Evolutionary conservation across 1,140 invertebrate genomes (phyloP).

Genomic region (Amphibalanus amphitrite): DNA sequence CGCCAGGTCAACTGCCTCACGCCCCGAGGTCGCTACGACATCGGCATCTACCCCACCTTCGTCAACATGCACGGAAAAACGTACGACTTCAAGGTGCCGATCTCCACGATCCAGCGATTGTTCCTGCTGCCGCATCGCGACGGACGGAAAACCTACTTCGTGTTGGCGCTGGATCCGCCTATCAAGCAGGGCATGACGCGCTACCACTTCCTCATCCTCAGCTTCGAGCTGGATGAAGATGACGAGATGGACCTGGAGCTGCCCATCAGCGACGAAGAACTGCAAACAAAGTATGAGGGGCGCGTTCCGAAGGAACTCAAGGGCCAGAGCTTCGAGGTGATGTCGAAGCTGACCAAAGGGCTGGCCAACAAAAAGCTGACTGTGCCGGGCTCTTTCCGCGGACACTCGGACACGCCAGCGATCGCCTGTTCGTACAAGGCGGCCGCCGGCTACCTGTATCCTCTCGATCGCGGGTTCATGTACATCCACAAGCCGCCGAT

Average conservation of each 20-base stretch:
- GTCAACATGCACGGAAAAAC: conserved; percentile 99
- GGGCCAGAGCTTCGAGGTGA: conserved; percentile 86
- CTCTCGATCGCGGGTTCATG: conserved; percentile 96
- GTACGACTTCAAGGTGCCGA: conserved; percentile 98
- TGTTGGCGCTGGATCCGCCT: conserved; percentile 94
- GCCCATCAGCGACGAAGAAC: conserved; percentile 75
- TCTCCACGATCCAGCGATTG: conserved; percentile 81
- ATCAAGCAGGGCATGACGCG: conserved; percentile 99
- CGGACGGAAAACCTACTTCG: conserved; percentile 94
- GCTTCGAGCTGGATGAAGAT: conserved; percentile 63
- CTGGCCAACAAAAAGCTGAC: conserved; percentile 89
- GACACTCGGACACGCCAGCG: conserved; percentile 76
- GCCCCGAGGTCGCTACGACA: conserved; percentile 97
- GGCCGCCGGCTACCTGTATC: conserved; percentile 92
- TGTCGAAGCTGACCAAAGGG: conserved; percentile 90
- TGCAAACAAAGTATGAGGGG: conserved; percentile 86
- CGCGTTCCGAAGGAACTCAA: conserved; percentile 79
- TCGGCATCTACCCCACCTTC: conserved; percentile 94
- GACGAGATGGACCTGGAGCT: conserved; percentile 88
- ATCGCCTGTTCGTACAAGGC: conserved; percentile 95
- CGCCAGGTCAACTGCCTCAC: conserved; percentile 94
- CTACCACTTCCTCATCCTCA: conserved; percentile 79
- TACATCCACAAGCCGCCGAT: conserved; percentile 98
- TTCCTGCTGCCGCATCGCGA: conserved; percentile 96
- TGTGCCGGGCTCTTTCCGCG: conserved; percentile 77